Conservation (phyloP, 1,140 invertebrate species). For the Arion vulgaris region DNA sequence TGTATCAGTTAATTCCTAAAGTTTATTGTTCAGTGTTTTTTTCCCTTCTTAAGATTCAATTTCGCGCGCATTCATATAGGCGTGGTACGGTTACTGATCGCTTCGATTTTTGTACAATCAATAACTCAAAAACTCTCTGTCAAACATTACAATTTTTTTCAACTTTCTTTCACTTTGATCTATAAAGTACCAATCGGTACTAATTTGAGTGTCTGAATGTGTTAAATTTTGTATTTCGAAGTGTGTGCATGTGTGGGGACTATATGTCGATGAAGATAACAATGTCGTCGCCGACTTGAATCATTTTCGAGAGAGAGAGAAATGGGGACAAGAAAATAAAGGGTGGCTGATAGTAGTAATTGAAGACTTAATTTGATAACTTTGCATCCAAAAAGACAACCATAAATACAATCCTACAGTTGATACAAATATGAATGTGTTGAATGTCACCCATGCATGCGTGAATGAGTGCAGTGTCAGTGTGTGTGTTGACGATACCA, state of each 20-base stretch:
- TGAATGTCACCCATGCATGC: too few relatives aligned
- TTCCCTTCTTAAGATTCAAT: not conserved
- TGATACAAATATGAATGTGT: too few relatives aligned
- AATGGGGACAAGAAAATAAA: not conserved
- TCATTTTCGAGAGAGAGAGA: not conserved
- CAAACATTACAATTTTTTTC: conserved; percentile 37
- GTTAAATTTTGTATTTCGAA: conserved; percentile 18
- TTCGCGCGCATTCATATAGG: conserved; percentile 41
- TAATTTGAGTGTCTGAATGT: not conserved
- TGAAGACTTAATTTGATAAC: too few relatives aligned
- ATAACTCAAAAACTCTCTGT: conserved; percentile 43
- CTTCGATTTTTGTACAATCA: conserved; percentile 41
- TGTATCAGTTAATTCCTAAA: not conserved
- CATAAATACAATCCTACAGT: too few relatives aligned
- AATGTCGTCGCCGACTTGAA: conserved; percentile 18
- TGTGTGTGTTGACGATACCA: too few relatives aligned
- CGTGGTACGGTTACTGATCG: conserved; percentile 56
- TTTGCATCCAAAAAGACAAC: too few relatives aligned
- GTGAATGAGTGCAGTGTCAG: too few relatives aligned
- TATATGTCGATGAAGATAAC: conserved; percentile 53
- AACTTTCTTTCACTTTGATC: not conserved
- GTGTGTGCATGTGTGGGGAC: conserved; percentile 36
- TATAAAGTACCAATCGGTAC: not conserved
- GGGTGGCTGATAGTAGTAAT: too few relatives aligned
- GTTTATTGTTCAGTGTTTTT: not conserved